Base-by-base conservation (phyloP, 2,113 vertebrate genomes). In the Trachemys scripta region DNA sequence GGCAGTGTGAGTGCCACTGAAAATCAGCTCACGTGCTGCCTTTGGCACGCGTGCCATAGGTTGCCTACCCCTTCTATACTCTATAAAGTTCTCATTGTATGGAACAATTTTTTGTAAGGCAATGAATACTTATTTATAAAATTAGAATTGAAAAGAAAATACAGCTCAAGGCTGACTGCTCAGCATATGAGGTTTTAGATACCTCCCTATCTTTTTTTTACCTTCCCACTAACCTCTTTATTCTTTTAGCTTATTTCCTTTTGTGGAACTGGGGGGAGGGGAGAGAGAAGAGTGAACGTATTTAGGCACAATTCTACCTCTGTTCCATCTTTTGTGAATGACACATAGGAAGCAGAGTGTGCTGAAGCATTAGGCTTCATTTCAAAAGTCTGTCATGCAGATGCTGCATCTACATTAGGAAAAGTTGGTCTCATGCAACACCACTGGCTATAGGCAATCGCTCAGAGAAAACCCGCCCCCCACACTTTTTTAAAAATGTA, bases 61-160 rank as follows among this genome's bases (percentile, higher is more conserved):
- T 47, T 47, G 45, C 45, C 49, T 50, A 50, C 12, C 49, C 49
- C 49, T 14, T 14, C 49, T 59, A 29, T 12, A 27, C 27, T 25
- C 14, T 80, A 88, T 69, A 29, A 78, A 50, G 0, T 0, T 80
- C 24, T 91, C 50, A 17, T 8, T 80, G 2, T 45, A 51, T 8
- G 53, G 57, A 94, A 49, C 8, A 50, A 38, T 56, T 62, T 88
- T 82, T 85, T 45, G 88, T 91, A 87, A 17, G 85, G 38, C 25
- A 91, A 72, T 38, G 89, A 80, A 51, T 12, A 45, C 1, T 29
- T 62, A 80, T 29, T 49, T 82, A 69, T 8, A 4, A 72, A 22
- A 69, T 92, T 85, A 45, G 22, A 29, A 38, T 84, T 20, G 27
- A 88, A 85, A 81, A 89, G 94, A 86, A 93, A 83, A 31, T 1